A percentile compares a stretch with the other conserved stretches of the same genome.
Conservation (phyloP, 1,140 invertebrate genomes). For the Lethrus apterus region DNA sequence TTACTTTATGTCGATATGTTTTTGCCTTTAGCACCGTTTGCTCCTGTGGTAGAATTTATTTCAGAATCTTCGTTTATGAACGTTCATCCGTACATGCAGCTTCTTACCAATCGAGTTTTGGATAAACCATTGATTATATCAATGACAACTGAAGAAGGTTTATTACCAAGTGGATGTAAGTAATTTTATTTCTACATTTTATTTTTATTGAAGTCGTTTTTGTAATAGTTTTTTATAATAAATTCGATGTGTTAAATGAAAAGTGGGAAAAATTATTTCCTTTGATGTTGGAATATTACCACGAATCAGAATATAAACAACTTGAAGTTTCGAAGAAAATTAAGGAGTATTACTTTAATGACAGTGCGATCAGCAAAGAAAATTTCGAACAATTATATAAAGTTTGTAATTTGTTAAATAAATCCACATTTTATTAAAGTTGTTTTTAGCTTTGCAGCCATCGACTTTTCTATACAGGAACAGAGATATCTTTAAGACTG, state of each 20-base stretch:
- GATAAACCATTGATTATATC: conserved; percentile 32
- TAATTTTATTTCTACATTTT: background rate
- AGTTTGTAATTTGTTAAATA: background rate
- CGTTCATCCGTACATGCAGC: conserved; percentile 40
- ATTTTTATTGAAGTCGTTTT: too few species aligned
- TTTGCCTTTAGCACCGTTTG: conserved; percentile 16
- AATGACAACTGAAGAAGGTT: conserved; percentile 31
- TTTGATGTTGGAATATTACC: conserved; percentile 4
- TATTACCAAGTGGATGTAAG: conserved; percentile 33
- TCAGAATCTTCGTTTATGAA: conserved; percentile 45
- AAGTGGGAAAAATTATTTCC: background rate
- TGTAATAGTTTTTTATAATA: conserved; percentile 5
- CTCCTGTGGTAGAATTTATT: conserved; percentile 16
- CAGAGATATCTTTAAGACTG: background rate
- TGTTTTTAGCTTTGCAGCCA: conserved; percentile 4
- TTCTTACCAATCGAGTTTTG: conserved; percentile 34
- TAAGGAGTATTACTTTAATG: conserved; percentile 8
- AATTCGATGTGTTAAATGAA: background rate
- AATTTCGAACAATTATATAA: conserved; percentile 9
- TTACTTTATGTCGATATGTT: background rate
- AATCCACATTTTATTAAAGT: background rate
- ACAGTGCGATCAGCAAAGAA: background rate
- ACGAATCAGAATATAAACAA: background rate
- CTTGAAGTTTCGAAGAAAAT: conserved; percentile 6
- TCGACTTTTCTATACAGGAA: conserved; percentile 1